Evolutionary conservation across 2,797 vertebrate genomes (phyloP), one percentile per base, ranked within the genome.

Genomic region (Phoxinus dragarum): DNA sequence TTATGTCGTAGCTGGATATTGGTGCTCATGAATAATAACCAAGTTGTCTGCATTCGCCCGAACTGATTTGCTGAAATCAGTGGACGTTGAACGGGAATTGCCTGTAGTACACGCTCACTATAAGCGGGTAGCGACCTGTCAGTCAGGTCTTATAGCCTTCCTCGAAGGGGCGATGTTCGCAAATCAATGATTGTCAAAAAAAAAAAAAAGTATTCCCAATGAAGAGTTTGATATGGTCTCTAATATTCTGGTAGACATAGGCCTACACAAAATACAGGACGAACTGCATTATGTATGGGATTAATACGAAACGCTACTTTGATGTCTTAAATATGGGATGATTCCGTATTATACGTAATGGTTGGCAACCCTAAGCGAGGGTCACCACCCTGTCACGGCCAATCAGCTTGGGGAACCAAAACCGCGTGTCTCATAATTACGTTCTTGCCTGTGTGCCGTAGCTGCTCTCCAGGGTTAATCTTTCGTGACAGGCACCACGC

Each of bases 391-490:
- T 82, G 73, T 84, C 66, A 49, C 17, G 27, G 59, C 73, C 81
- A 77, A 73, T 88, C 81, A 77, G 79, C 52, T 73, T 34, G 36
- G 34, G 47, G 36, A 84, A 84, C 69, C 59, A 59, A 77, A 87
- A 84, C 73, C 19, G 17, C 6, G 1, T 52, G 82, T 71, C 77
- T 81, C 61, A 80, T 47, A 56, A 81, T 40, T 36, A 72, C 23
- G 66, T 47, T 78, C 34, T 69, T 73, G 40, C 61, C 40, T 7
- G 14, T 38, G 67, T 44, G n/a, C 80, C 71, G 67, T 66, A 40
- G 52, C 56, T 23, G 67, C 36, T 73, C 44, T 79, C 47, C 59
- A 44, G 86, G 81, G 81, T 83, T 87, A 84, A 85, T 85, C n/a
- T 38, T 36, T 74, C 71, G 31, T 78, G 79, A 85, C 83, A 79